Conservation (phyloP, 2,113 vertebrate species). For the Brachyhypopomus occidentalis region DNA sequence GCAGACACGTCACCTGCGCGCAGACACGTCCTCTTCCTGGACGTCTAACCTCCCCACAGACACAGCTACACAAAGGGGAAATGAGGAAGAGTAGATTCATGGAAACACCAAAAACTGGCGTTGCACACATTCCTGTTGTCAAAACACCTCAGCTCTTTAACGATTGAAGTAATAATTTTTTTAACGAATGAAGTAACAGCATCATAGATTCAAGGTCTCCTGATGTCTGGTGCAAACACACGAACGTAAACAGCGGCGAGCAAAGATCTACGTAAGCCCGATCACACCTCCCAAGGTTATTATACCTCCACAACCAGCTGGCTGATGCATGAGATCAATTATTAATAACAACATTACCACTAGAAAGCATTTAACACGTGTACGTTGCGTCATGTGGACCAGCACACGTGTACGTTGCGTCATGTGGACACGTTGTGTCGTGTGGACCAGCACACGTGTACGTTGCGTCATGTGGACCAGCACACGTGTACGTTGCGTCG, state of each 20-base stretch:
- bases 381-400: too few relatives aligned
- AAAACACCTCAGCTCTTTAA: background rate
- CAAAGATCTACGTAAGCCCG: background rate
- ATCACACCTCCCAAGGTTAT: slow-evolving; percentile 42
- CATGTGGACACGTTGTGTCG: too few relatives aligned
- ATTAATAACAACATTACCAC: background rate
- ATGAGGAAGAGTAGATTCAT: too few relatives aligned
- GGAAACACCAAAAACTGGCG: too few relatives aligned
- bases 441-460: too few relatives aligned
- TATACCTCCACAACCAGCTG: slow-evolving; percentile 25
- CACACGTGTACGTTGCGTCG: too few relatives aligned
- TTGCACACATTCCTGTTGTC: background rate
- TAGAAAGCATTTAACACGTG: background rate
- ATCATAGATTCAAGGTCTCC: background rate
- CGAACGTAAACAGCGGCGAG: background rate
- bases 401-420: too few relatives aligned
- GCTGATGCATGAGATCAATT: background rate
- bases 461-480: too few relatives aligned
- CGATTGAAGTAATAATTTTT: background rate
- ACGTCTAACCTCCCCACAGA: too few relatives aligned
- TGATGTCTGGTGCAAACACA: background rate
- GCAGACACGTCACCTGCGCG: too few relatives aligned
- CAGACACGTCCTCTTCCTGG: too few relatives aligned
- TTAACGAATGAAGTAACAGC: background rate
- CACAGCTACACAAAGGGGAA: too few relatives aligned